A percentile compares a stretch with the other conserved stretches of the same genome.
These are phyloP conservation scores for Halesus radiatus DNA, from an alignment of 1,140 invertebrate species.

Conservation along the genomic window DNA sequence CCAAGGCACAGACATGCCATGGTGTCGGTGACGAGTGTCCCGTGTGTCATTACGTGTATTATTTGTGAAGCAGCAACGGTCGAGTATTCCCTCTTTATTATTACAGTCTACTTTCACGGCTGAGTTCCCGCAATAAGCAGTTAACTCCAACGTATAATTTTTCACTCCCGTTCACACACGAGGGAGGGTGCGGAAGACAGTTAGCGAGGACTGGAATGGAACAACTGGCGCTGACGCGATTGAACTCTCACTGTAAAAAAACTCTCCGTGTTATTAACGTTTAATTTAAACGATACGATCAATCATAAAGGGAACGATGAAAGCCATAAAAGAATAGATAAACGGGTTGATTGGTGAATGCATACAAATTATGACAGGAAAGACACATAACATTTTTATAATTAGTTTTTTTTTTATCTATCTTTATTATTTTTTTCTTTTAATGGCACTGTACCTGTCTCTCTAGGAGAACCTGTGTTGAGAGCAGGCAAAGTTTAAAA, in stretches of 20 bases:
- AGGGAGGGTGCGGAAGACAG: not conserved
- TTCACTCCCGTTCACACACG: not conserved
- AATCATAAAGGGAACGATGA: not conserved
- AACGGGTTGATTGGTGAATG: no score
- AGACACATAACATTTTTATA: no score
- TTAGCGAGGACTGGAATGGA: not conserved
- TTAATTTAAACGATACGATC: not conserved
- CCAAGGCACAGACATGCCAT: not conserved
- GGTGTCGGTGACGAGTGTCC: not conserved
- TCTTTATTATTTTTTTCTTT: no score
- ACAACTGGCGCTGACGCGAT: slow-evolving; percentile 1
- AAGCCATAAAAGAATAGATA: not conserved
- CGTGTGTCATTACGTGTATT: not conserved
- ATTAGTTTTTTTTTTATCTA: no score
- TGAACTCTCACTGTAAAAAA: not conserved
- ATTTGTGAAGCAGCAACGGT: not conserved
- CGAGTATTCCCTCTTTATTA: slow-evolving; percentile 34
- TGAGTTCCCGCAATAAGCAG: slow-evolving; percentile 25
- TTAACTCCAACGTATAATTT: slow-evolving; percentile 30
- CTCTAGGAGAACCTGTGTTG: no score
- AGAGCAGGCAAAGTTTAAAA: no score
- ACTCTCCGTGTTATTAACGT: not conserved
- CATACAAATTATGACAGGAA: no score
- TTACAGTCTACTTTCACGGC: slow-evolving; percentile 30
- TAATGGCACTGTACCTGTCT: no score